These are phyloP conservation scores for Drosophila lacteicornis DNA, from an alignment of 1,140 invertebrate species.

Conservation along the genomic window DNA sequence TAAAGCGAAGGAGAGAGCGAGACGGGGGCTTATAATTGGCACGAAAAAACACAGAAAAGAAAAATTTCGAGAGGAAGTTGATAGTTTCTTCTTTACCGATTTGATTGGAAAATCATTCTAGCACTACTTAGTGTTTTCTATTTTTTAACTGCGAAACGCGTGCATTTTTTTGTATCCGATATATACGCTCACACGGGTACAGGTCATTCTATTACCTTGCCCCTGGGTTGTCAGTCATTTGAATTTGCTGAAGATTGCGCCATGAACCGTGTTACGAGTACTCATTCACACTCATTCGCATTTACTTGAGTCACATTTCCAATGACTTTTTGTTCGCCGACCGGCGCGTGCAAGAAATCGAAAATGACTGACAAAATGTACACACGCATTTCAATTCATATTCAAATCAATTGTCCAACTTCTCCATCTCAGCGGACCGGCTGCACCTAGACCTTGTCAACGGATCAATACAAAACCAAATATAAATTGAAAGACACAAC, in stretches of 20 bases:
- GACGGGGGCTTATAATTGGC: conserved; percentile 16
- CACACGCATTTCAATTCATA: conserved; percentile 53
- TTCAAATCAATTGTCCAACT: conserved; percentile 72
- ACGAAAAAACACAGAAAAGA: conserved; percentile 28
- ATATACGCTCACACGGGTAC: conserved; percentile 7
- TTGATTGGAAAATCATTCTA: conserved; percentile 13
- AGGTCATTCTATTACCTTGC: conserved; percentile 43
- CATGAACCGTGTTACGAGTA: conserved; percentile 46
- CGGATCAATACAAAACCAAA: conserved; percentile 39
- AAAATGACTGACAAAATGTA: conserved; percentile 54
- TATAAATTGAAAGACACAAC: conserved; percentile 32
- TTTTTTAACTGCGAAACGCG: conserved; percentile 36
- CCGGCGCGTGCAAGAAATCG: conserved; percentile 72
- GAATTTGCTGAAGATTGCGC: conserved; percentile 53
- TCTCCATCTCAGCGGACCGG: conserved; percentile 60
- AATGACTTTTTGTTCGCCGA: conserved; percentile 57
- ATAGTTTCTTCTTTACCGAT: conserved; percentile 53
- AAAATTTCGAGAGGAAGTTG: conserved; percentile 59
- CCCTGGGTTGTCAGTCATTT: conserved; percentile 49
- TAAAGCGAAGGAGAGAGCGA: background rate
- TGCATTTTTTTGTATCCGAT: conserved; percentile 2
- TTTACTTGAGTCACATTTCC: conserved; percentile 38
- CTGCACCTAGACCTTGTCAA: conserved; percentile 82
- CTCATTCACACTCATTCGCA: conserved; percentile 54
- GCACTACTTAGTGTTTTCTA: conserved; percentile 21